Evolutionary conservation across 2,797 vertebrate genomes (phyloP), one percentile per base, ranked within the genome.

Genomic region (Benthosema pterotum): DNA sequence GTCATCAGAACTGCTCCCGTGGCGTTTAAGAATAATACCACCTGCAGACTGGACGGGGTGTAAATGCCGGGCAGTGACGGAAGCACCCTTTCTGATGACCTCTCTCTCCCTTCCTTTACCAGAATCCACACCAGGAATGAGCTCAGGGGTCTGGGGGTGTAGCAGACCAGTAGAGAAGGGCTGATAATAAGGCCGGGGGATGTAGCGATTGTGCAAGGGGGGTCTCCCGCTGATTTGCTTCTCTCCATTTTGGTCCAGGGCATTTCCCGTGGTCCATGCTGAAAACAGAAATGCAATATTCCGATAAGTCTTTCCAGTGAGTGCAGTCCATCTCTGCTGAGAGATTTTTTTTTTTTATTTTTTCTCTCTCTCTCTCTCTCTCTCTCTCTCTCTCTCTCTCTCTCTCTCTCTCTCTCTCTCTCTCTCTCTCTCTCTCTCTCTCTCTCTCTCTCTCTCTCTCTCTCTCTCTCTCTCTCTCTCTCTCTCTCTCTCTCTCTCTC

Each of bases 251-350:
- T 75, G 60, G 11, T 47, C n/a, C 28, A 47, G 58, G 5, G 63
- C 16, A 25, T 15, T 38, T 15, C 7, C 19, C 22, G 11, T 52
- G 11, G 52, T 54, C 66, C 53, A 62, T 58, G 43, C 84, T 89
- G 38, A 45, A 62, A 12, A 16, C 42, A 11, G 46, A 54, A 60
- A 43, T 6, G 52, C 1, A 61, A 67, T 42, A 1, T 57, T 11
- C 7, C 12, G 14, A 42, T 1, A 51, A 19, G 15, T 60, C 3
- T 15, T 43, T 42, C 0, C 1, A 56, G 32, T 52, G 1, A n/a
- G n/a, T n/a, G n/a, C n/a, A n/a, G n/a, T n/a, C 2, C 11, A n/a
- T 16, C 6, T 2, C 28, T 6, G 28, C 3, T 32, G n/a, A n/a
- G n/a, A n/a, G n/a, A n/a, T n/a, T n/a, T n/a, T n/a, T n/a, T n/a